Conservation (phyloP, 2,113 vertebrate species). For the Semicossyphus pulcher region DNA sequence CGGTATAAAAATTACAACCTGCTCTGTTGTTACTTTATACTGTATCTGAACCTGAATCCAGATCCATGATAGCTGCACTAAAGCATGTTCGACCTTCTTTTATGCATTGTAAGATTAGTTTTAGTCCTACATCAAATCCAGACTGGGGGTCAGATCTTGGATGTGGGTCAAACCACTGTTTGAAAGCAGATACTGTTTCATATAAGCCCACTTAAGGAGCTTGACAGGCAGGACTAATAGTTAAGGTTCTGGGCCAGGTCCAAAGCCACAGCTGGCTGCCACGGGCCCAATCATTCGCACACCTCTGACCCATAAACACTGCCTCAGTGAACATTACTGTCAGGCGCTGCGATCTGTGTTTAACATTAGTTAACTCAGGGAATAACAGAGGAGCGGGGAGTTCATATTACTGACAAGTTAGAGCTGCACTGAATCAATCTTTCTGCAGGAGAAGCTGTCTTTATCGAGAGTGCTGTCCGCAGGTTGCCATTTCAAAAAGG, state of each 20-base stretch:
- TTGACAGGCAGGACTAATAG: constrained; percentile 64
- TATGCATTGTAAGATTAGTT: constrained; percentile 19
- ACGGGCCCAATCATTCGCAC: constrained; percentile 65
- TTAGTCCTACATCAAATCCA: constrained; percentile 41
- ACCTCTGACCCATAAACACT: constrained; percentile 74
- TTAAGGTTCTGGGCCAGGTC: constrained; percentile 61
- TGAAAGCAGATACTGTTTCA: constrained; percentile 68
- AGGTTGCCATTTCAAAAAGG: constrained; percentile 34
- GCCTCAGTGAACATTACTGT: constrained; percentile 69
- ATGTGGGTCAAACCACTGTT: constrained; percentile 58
- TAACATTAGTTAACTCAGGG: constrained; percentile 69
- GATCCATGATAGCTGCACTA: constrained; percentile 10
- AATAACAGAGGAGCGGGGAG: constrained; percentile 59
- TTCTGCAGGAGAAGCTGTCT: constrained; percentile 21
- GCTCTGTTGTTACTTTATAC: neutral
- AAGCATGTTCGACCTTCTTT: constrained; percentile 12
- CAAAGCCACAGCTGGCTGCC: constrained; percentile 73
- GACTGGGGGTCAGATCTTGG: constrained; percentile 37
- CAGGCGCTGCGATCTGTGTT: constrained; percentile 70
- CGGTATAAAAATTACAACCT: neutral
- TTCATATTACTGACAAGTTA: constrained; percentile 60
- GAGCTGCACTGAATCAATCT: constrained; percentile 41
- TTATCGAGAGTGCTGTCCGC: constrained; percentile 4
- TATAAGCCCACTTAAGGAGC: constrained; percentile 53
- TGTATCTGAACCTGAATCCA: constrained; percentile 1